Conservation (phyloP, 2,113 vertebrate genomes). For the Seriola aureovittata region DNA sequence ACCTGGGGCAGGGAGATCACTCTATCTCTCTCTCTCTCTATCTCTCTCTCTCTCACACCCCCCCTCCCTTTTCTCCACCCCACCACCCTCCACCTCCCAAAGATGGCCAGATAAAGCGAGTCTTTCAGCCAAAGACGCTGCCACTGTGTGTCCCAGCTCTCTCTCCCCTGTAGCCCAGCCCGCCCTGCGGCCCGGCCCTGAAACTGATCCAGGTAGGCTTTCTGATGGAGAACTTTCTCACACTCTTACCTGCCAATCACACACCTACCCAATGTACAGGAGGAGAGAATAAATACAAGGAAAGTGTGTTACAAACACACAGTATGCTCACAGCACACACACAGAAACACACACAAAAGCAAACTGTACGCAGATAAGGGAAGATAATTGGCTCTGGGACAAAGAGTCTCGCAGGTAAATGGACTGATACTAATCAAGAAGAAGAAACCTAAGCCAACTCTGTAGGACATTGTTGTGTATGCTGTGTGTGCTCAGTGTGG, state of each 20-base stretch:
- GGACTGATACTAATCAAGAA: slow-evolving; percentile 68
- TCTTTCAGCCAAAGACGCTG: slow-evolving; percentile 76
- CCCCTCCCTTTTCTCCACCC: not conserved
- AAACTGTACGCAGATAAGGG: slow-evolving; percentile 70
- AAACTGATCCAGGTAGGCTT: slow-evolving; percentile 83
- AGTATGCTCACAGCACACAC: slow-evolving; percentile 35
- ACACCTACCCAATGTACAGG: slow-evolving; percentile 48
- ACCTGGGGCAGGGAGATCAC: slow-evolving; percentile 83
- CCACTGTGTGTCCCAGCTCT: slow-evolving; percentile 36
- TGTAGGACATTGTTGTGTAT: slow-evolving; percentile 46
- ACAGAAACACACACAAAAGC: slow-evolving; percentile 38
- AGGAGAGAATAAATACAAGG: slow-evolving; percentile 8
- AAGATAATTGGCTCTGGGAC: slow-evolving; percentile 74
- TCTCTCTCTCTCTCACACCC: not conserved
- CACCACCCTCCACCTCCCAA: slow-evolving; percentile 49
- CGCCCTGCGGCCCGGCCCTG: slow-evolving; percentile 76
- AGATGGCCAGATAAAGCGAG: slow-evolving; percentile 80
- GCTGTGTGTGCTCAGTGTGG: slow-evolving; percentile 34
- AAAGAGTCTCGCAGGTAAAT: slow-evolving; percentile 73
- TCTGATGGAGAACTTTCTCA: slow-evolving; percentile 82
- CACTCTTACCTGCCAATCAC: slow-evolving; percentile 79
- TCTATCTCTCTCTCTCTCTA: slow-evolving; percentile 57
- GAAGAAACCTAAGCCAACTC: slow-evolving; percentile 55
- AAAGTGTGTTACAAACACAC: slow-evolving; percentile 34
- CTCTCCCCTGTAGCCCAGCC: slow-evolving; percentile 36